Conservation (phyloP, 2,797 vertebrate species). For the Tachyglossus aculeatus region DNA sequence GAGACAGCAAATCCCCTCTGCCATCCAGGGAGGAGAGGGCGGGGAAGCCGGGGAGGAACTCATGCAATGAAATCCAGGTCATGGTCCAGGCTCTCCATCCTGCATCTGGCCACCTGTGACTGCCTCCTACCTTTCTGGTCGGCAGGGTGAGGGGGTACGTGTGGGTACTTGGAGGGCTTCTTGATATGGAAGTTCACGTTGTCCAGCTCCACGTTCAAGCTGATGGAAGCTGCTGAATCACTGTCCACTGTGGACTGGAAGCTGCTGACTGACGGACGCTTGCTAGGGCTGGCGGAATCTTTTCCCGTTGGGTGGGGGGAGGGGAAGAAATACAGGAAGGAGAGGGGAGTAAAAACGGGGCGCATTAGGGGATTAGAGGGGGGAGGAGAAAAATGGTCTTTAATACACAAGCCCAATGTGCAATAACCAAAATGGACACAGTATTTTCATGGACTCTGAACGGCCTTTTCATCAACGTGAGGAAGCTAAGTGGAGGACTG, state of each 20-base stretch:
- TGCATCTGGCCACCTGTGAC: slow-evolving; percentile 63
- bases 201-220: slow-evolving; percentile 98
- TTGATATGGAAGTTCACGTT: slow-evolving; percentile 99
- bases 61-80: slow-evolving; percentile 31
- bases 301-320: slow-evolving; percentile 67
- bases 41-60: slow-evolving; percentile 37
- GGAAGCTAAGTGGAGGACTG: slow-evolving; percentile 33
- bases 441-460: slow-evolving; percentile 64
- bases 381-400: slow-evolving; percentile 75
- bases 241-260: slow-evolving; percentile 97
- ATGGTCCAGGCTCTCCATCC: slow-evolving; percentile 63
- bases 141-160: slow-evolving; percentile 87
- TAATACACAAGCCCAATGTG: slow-evolving; percentile 75
- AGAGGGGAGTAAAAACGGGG: slow-evolving; percentile 74
- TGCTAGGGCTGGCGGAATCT: slow-evolving; percentile 97
- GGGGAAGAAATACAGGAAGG: slow-evolving; percentile 74
- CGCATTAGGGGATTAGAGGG: slow-evolving; percentile 70
- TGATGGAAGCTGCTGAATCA: slow-evolving; percentile 97
- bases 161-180: slow-evolving; percentile 98
- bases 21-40: slow-evolving; percentile 48
- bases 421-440: slow-evolving; percentile 75
- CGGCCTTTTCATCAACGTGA: slow-evolving; percentile 31
- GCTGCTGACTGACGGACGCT: slow-evolving; percentile 98
- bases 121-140: slow-evolving; percentile 94
- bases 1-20: slow-evolving; percentile 31